phyloP scores from a whole-genome alignment of 2,888 invertebrate genomes.

The Dynastes hyllus region DNA sequence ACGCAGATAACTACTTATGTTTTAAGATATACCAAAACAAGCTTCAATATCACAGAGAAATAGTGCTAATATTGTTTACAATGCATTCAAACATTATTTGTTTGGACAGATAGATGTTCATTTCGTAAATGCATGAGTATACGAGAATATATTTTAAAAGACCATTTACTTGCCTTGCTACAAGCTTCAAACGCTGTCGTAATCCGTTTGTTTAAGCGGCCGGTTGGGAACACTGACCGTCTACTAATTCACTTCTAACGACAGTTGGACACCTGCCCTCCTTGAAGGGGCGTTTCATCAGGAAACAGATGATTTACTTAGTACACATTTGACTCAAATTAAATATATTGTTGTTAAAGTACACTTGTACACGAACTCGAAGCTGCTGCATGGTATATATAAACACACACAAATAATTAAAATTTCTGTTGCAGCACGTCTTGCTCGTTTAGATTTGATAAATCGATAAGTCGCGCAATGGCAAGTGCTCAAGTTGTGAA shows the following conservation, averaged over 20 bases:
- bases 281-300: conserved; percentile 48
- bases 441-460: conserved; percentile 28
- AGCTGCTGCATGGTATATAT: not conserved
- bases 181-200: conserved; percentile 1
- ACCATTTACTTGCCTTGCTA: too few relatives aligned
- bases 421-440: conserved; percentile 29
- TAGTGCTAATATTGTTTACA: too few relatives aligned
- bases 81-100: too few relatives aligned
- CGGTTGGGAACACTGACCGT: conserved; percentile 53
- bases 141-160: not conserved
- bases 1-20: too few relatives aligned
- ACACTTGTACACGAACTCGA: not conserved
- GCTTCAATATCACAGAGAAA: too few relatives aligned
- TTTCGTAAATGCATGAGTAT: too few relatives aligned
- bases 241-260: conserved; percentile 55
- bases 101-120: too few relatives aligned
- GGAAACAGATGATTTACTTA: conserved; percentile 55
- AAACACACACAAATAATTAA: conserved; percentile 21
- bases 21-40: too few relatives aligned
- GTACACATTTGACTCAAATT: conserved; percentile 45
- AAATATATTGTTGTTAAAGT: conserved; percentile 31
- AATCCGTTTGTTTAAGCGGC: conserved; percentile 4
- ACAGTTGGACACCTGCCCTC: conserved; percentile 51
- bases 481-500: conserved; percentile 5
- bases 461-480: not conserved